A percentile compares a stretch with the other conserved stretches of the same genome.
Conservation (phyloP, 2,797 vertebrate species). For the Acanthopagrus latus region DNA sequence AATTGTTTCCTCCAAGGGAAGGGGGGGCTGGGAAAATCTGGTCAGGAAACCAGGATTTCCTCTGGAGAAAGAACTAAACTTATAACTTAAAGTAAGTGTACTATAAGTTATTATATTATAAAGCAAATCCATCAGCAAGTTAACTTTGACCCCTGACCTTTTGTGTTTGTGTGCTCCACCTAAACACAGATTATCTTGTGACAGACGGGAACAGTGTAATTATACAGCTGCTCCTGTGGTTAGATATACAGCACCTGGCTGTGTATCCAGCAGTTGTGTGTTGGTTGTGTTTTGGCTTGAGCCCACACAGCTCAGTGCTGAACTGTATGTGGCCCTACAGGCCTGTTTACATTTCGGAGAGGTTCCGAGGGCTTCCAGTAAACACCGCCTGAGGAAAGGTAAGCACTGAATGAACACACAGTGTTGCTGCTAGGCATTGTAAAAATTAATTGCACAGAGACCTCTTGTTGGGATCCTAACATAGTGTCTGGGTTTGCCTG, state of each 20-base stretch:
- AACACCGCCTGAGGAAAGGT: conserved; percentile 69
- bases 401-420: conserved; percentile 60
- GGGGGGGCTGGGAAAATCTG: background rate
- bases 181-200: conserved; percentile 52
- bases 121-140: conserved; percentile 23
- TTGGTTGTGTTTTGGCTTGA: conserved; percentile 49
- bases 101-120: conserved; percentile 8
- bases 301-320: conserved; percentile 47
- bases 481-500: conserved; percentile 52
- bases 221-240: conserved; percentile 72
- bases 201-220: conserved; percentile 60
- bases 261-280: conserved; percentile 56
- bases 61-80: no score
- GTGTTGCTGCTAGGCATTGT: conserved; percentile 57
- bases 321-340: conserved; percentile 71
- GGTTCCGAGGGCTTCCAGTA: conserved; percentile 68
- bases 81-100: background rate
- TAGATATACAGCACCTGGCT: conserved; percentile 74
- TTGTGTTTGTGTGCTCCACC: conserved; percentile 56
- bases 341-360: conserved; percentile 80
- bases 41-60: background rate
- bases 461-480: conserved; percentile 49
- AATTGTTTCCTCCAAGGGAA: background rate
- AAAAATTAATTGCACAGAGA: conserved; percentile 41
- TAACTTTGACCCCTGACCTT: conserved; percentile 62